phyloP scores from a whole-genome alignment of 64 coral and sea anemone genomes.

The Exaiptasia diaphana region DNA sequence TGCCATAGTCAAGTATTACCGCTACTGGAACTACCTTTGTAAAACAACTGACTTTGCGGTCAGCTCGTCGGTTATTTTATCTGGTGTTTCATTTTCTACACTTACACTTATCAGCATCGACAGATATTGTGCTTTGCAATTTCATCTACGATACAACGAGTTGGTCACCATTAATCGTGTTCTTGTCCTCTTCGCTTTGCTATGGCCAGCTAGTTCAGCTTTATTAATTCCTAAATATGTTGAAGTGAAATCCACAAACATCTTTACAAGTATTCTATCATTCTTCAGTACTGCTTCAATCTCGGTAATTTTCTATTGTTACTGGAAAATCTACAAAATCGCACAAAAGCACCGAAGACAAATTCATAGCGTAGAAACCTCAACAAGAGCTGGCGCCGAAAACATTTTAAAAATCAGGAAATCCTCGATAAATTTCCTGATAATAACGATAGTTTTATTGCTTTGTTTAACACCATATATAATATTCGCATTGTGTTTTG shows the following conservation, averaged over 20 bases:
- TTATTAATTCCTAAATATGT: not conserved
- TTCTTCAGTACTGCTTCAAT: no score
- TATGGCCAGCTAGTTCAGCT: not conserved
- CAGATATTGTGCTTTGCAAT: not conserved
- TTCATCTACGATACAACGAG: not conserved
- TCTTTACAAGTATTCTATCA: no score
- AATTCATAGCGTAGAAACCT: not conserved
- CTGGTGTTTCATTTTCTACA: not conserved
- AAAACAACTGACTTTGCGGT: not conserved
- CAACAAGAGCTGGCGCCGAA: no score
- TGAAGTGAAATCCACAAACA: no score
- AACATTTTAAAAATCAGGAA: not conserved
- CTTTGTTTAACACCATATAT: not conserved
- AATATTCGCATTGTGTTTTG: not conserved
- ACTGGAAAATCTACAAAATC: slow-evolving; percentile 9
- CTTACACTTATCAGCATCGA: not conserved
- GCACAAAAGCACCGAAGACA: not conserved
- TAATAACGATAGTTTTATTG: not conserved
- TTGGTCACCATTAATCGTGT: not conserved
- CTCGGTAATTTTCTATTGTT: not conserved
- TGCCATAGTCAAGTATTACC: not conserved
- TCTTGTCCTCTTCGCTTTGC: not conserved
- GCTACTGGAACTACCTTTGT: not conserved
- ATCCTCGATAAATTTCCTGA: not conserved
- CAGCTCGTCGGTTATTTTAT: not conserved